Conservation (phyloP, 2,113 vertebrate species). For the Scortum barcoo region DNA sequence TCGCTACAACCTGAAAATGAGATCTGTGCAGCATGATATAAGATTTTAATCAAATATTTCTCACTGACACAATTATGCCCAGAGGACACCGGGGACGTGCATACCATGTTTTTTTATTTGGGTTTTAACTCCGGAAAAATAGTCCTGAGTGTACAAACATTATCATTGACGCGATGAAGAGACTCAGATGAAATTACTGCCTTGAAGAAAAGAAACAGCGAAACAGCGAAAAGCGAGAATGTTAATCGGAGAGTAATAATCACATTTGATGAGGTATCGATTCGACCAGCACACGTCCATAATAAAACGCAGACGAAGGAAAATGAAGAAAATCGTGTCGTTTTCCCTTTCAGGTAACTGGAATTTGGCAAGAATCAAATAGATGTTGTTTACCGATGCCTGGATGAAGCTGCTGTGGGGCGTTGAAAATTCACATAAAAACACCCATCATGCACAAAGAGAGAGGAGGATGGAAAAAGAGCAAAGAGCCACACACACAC, state of each 20-base stretch:
- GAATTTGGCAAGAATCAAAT: slow-evolving; percentile 18
- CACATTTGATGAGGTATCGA: slow-evolving; percentile 45
- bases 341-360: slow-evolving; percentile 32
- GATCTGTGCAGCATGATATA: slow-evolving; percentile 7
- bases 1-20: slow-evolving; percentile 26
- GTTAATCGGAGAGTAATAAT: slow-evolving; percentile 38
- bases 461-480: slow-evolving; percentile 1
- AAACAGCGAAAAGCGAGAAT: too few relatives aligned
- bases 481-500: background rate
- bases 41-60: slow-evolving; percentile 29
- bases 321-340: background rate
- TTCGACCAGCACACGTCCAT: slow-evolving; percentile 13
- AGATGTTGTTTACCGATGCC: slow-evolving; percentile 14
- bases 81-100: background rate
- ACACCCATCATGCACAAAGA: background rate
- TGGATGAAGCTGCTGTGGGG: background rate
- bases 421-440: slow-evolving; percentile 20
- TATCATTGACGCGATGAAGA: background rate
- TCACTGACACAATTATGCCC: slow-evolving; percentile 8
- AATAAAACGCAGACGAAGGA: slow-evolving; percentile 3
- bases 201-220: too few relatives aligned
- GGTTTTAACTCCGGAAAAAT: background rate
- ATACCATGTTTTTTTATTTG: background rate
- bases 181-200: background rate
- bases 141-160: too few relatives aligned